Conservation (phyloP, 30 jellyfish, hydroid and myxozoan species). For the Phacellophora camtschatica region DNA sequence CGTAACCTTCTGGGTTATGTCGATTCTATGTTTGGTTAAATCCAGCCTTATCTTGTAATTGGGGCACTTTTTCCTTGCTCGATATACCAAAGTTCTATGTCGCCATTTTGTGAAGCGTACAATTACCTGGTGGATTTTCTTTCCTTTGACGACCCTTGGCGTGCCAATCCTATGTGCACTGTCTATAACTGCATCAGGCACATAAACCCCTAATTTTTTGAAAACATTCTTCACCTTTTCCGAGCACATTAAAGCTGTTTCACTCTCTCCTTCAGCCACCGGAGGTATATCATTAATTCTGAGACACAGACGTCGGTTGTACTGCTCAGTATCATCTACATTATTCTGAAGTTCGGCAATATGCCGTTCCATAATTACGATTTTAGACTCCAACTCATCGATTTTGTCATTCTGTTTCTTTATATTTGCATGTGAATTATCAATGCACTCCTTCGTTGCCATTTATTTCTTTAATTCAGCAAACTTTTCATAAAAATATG, state of each 20-base stretch:
- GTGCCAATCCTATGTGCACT: background rate
- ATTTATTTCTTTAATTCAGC: background rate
- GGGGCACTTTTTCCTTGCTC: constrained; percentile 31
- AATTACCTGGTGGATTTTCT: constrained; percentile 9
- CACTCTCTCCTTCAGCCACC: background rate
- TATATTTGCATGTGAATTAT: background rate
- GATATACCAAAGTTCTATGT: constrained; percentile 25
- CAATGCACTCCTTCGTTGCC: constrained; percentile 9
- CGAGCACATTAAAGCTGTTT: no score
- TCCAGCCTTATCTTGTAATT: constrained; percentile 12
- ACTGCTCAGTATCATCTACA: constrained; percentile 31
- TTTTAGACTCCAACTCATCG: background rate
- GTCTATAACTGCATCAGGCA: no score
- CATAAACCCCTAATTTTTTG: no score
- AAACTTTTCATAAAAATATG: background rate
- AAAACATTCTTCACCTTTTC: no score
- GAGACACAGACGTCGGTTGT: background rate
- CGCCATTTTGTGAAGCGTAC: background rate
- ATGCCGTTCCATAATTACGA: constrained; percentile 18
- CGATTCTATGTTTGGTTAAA: background rate
- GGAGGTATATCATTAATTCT: constrained; percentile 10
- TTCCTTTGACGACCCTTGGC: constrained; percentile 2
- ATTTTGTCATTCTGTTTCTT: background rate
- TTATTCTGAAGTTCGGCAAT: background rate
- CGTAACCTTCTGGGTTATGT: background rate